These are phyloP conservation scores for Sesamia inferens DNA, from an alignment of 2,888 invertebrate species.

Conservation along the genomic window DNA sequence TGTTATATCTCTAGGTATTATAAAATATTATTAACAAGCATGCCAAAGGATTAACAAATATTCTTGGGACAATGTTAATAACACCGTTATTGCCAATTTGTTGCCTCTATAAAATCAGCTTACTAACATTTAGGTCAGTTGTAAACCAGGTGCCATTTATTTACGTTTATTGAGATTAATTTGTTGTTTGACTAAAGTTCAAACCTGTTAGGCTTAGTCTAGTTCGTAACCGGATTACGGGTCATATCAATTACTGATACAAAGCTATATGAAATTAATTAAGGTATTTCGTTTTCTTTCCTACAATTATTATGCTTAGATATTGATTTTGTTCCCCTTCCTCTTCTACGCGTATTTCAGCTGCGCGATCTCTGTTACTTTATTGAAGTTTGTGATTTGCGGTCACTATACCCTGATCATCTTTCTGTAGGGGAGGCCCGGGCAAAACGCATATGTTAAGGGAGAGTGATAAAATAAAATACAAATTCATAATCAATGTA, in stretches of 20 bases:
- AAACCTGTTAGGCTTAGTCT: conserved; percentile 40
- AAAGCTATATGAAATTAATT: neutral
- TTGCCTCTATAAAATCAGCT: conserved; percentile 40
- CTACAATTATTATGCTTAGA: neutral
- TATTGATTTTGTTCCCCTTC: too few species aligned
- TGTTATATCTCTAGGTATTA: neutral
- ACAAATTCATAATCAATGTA: too few species aligned
- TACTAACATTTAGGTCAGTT: conserved; percentile 46
- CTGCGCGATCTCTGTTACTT: too few species aligned
- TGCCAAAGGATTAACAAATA: conserved; percentile 34
- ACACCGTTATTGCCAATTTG: conserved; percentile 39
- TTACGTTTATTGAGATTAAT: conserved; percentile 54
- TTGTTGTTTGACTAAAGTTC: conserved; percentile 56
- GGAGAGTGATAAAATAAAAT: too few species aligned
- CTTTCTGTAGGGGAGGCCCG: too few species aligned
- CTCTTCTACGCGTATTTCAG: too few species aligned
- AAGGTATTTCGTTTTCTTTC: neutral
- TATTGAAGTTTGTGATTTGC: neutral
- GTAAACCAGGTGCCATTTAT: conserved; percentile 48
- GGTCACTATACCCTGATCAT: too few species aligned
- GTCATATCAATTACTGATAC: conserved; percentile 44
- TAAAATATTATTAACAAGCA: conserved; percentile 14
- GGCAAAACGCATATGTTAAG: too few species aligned
- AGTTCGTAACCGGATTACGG: conserved; percentile 41
- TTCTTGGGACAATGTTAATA: conserved; percentile 40